Conservation (phyloP, 2,888 invertebrate genomes). For the Drosophila greeni region DNA sequence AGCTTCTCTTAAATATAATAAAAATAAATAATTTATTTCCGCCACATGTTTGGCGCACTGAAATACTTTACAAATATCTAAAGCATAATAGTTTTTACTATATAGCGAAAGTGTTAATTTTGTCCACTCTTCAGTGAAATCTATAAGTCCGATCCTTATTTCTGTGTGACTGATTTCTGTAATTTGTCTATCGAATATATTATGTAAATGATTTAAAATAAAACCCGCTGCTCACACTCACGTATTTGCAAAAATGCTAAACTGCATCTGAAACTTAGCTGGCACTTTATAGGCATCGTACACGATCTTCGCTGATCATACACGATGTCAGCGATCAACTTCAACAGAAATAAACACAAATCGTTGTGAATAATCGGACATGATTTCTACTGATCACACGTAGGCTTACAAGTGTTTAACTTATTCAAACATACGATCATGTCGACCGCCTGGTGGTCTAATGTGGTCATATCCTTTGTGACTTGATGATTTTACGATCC, state of each 20-base stretch:
- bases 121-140: neutral
- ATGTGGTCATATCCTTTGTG: neutral
- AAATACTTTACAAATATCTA: neutral
- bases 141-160: neutral
- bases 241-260: slow-evolving; percentile 4
- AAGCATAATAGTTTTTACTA: too few species aligned
- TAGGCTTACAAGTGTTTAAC: neutral
- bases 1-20: neutral
- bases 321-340: slow-evolving; percentile 4
- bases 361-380: slow-evolving; percentile 5
- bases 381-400: slow-evolving; percentile 13
- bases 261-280: neutral
- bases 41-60: neutral
- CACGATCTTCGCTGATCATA: slow-evolving; percentile 5
- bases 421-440: neutral
- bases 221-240: neutral
- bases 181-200: neutral
- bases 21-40: too few species aligned
- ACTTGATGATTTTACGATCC: slow-evolving; percentile 1
- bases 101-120: neutral
- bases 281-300: slow-evolving; percentile 4
- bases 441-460: neutral
- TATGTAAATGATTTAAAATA: neutral
- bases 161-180: neutral
- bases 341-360: slow-evolving; percentile 8